These are phyloP conservation scores for Polia nebulosa DNA, from an alignment of 2,888 invertebrate genomes.

Conservation along the genomic window DNA sequence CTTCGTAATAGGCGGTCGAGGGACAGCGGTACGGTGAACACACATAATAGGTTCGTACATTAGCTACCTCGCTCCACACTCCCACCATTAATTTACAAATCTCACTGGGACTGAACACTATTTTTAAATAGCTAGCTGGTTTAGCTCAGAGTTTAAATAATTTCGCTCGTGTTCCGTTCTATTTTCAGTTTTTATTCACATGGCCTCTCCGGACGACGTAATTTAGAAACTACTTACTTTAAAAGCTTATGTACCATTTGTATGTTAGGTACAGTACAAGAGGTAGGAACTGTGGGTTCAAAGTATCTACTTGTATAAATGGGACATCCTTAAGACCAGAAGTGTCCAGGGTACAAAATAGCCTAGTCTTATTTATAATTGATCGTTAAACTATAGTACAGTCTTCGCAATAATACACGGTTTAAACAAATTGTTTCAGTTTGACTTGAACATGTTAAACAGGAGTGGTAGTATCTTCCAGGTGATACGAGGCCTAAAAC, in stretches of 20 bases:
- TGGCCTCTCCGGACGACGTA: constrained; percentile 21
- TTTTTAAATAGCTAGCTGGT: constrained; percentile 49
- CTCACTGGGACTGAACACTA: constrained; percentile 39
- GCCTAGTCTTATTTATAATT: too few species aligned
- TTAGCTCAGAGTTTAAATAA: constrained; percentile 39
- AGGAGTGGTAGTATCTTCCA: too few species aligned
- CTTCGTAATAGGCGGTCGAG: constrained; percentile 34
- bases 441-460: too few species aligned
- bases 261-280: constrained; percentile 7
- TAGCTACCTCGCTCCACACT: constrained; percentile 2
- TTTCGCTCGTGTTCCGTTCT: constrained; percentile 38
- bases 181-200: constrained; percentile 44
- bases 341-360: neutral
- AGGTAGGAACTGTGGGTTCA: neutral
- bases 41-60: constrained; percentile 29
- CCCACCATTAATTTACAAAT: constrained; percentile 50
- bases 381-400: too few species aligned
- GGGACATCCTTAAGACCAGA: constrained; percentile 10
- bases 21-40: constrained; percentile 23
- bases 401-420: neutral
- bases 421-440: neutral
- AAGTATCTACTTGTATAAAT: neutral
- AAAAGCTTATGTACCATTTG: constrained; percentile 29
- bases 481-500: too few species aligned
- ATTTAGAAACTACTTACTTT: constrained; percentile 52